Percentiles rank a stretch among this genome's conserved stretches.
These are phyloP conservation scores for Panthera tigris DNA, from an alignment of 2,113 vertebrate species.

Conservation along the genomic window DNA sequence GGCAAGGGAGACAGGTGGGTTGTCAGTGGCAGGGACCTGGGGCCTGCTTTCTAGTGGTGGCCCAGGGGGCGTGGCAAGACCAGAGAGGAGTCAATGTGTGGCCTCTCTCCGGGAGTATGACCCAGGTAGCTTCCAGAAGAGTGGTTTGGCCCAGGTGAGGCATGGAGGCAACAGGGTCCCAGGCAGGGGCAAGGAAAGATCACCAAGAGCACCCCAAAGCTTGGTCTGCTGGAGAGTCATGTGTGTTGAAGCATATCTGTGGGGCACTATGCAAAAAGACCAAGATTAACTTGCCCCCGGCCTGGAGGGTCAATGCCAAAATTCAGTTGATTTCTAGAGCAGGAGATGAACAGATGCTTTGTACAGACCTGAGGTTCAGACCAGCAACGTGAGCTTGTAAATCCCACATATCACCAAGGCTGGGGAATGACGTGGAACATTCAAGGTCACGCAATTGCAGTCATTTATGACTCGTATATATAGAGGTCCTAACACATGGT, in stretches of 20 bases:
- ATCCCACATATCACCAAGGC: not conserved
- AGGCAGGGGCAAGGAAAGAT: not conserved
- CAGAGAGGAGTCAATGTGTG: not conserved
- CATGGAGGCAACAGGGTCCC: not conserved
- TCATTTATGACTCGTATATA: not conserved
- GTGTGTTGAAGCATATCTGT: not conserved
- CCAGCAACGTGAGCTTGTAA: not conserved
- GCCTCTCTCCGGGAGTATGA: not conserved
- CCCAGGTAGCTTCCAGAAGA: not conserved
- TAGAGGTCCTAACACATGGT: not conserved
- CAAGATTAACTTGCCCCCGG: not conserved
- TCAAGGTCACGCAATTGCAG: not conserved
- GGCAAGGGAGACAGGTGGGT: not conserved
- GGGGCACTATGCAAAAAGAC: not conserved
- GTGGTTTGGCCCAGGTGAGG: not conserved
- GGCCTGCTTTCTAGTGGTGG: not conserved
- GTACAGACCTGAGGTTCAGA: not conserved
- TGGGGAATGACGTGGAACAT: not conserved
- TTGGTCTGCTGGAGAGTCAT: not conserved
- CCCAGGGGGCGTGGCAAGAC: not conserved
- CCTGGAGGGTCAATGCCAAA: not conserved
- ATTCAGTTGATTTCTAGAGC: not conserved
- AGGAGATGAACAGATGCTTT: not conserved
- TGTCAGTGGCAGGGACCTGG: not conserved
- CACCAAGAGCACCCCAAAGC: fast-evolving